Evolutionary conservation across 2,888 invertebrate species (phyloP), one percentile per base, ranked within the genome.

Genomic region (Phyllotreta striolata): DNA sequence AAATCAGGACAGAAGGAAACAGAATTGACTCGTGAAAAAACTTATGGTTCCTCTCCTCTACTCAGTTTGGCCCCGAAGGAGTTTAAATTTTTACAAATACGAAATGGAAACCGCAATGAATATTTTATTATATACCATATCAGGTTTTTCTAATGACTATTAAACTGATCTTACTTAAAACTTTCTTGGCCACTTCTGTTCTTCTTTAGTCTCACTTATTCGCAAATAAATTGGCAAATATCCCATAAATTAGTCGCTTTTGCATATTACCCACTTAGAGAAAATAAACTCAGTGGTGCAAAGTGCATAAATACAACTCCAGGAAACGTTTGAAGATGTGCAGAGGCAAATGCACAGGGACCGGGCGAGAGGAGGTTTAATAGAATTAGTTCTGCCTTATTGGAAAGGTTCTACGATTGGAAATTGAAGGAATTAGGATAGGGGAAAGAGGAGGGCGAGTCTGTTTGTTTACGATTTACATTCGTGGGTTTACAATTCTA

Each of bases 251-350:
- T n/a, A n/a, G n/a, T n/a, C n/a, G n/a, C n/a, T n/a, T n/a, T n/a
- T n/a, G n/a, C n/a, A n/a, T n/a, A n/a, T n/a, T n/a, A n/a, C n/a
- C n/a, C n/a, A n/a, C n/a, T n/a, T n/a, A n/a, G n/a, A n/a, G n/a
- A n/a, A n/a, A n/a, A n/a, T n/a, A n/a, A n/a, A n/a, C n/a, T n/a
- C 63, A 35, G 63, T 60, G 47, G 66, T 59, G 63, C 66, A 66
- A 52, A 60, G 55, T 66, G 60, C 60, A 60, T 60, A 63, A 63
- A n/a, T 24, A 59, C 39, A 55, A 39, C 39, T 40, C 39, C 54
- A 44, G 13, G 34, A 51, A 47, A 39, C 55, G 55, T 1, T 24
- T 24, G 46, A 24, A 40, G 12, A 54, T 24, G 43, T 41, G 41
- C 55, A 55, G 34, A 55, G 41, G 43, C 14, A 38, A 24, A 12